These are phyloP conservation scores for Engraulis encrasicolus DNA, from an alignment of 2,113 vertebrate genomes.

Conservation along the genomic window DNA sequence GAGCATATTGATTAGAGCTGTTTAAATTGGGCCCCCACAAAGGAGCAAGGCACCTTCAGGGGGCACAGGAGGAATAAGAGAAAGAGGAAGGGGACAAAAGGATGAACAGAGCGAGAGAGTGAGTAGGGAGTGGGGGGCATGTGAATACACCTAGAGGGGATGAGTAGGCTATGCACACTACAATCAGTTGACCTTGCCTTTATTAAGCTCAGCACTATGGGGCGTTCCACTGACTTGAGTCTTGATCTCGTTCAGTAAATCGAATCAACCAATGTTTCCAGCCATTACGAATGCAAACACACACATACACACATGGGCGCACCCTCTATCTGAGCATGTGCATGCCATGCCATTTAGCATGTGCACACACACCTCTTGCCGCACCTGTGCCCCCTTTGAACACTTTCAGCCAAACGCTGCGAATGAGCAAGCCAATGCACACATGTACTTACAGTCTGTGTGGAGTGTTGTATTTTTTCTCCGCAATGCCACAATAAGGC, in stretches of 20 bases:
- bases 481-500: background rate
- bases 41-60: conserved; percentile 42
- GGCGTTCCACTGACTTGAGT: background rate
- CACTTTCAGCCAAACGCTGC: no score
- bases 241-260: background rate
- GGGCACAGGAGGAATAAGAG: conserved; percentile 34
- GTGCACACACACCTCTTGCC: no score
- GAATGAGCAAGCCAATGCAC: background rate
- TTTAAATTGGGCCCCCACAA: conserved; percentile 62
- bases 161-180: background rate
- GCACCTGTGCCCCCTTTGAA: background rate
- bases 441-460: background rate
- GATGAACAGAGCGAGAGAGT: conserved; percentile 1
- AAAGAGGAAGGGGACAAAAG: background rate
- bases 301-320: no score
- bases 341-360: no score
- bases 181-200: conserved; percentile 3
- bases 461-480: background rate
- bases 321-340: no score
- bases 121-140: background rate
- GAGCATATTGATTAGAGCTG: conserved; percentile 70
- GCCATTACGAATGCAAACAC: background rate
- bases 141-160: background rate
- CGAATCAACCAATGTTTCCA: background rate
- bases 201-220: background rate